Evolutionary conservation across 2,888 invertebrate species (phyloP), one percentile per base, ranked within the genome.

Genomic region (Deladenus siricidicola): DNA sequence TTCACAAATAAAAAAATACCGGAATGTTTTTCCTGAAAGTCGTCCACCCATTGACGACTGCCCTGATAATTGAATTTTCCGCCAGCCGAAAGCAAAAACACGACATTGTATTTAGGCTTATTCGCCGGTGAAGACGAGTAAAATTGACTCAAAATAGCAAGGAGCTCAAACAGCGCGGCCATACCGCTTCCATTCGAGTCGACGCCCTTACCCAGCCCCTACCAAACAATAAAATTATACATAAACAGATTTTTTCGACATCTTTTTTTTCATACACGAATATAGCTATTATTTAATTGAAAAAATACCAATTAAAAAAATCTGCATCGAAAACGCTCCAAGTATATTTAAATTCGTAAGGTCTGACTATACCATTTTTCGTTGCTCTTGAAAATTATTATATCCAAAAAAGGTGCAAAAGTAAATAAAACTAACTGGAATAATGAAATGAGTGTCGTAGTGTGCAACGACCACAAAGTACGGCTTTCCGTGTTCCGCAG

Each of bases 21-120:
- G 14, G 65, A 50, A 24, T 56, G 59, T 39, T 56, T 70, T 63
- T 96, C 94, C 63, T 90, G 80, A 77, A 90, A 89, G 78, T 91
- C 90, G 78, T 93, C 92, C 17, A 96, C 83, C 90, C 92, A 96
- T 77, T 90, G 90, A 81, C 93, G 92, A 45, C 89, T 87, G 0
- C 94, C 91, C 80, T 90, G 89, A 79, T 89, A 98, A 83, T 94
- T 98, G 43, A 88, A 84, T 79, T 90, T 88, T 3, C 96, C 96
- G 45, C 88, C 89, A 23, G 92, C 92, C 29, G 90, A 86, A 58
- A 93, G 83, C 57, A 91, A 84, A 80, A 98, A 98, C 56, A 94
- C 64, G 47, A 73, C 45, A 58, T 76, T 74, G 56, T 71, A 73
- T 26, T 67, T 69, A 3, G 73, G 70, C 34, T 67, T 49, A n/a